A percentile compares a stretch with the other conserved stretches of the same genome.
Evolutionary conservation across 2,888 invertebrate genomes (phyloP).

Genomic region (Diarsia mendica): DNA sequence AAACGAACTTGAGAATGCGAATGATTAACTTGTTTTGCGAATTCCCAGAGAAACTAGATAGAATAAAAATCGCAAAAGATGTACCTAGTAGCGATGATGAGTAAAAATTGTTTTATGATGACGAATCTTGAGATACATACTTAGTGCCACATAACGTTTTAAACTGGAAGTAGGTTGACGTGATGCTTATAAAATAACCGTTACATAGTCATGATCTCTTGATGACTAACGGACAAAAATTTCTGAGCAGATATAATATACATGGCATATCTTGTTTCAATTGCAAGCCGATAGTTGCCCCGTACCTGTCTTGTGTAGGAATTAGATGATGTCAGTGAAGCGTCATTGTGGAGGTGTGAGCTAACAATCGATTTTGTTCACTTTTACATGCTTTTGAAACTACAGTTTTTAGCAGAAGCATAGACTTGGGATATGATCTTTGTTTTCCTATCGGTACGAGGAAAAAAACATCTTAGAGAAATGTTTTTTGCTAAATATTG

Average conservation of each 20-base stretch:
- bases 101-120: slow-evolving; percentile 32
- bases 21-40: slow-evolving; percentile 21
- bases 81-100: slow-evolving; percentile 18
- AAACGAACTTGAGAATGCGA: slow-evolving; percentile 13
- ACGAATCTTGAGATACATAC: slow-evolving; percentile 42
- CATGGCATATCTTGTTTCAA: slow-evolving; percentile 53
- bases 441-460: not conserved
- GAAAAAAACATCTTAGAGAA: not conserved
- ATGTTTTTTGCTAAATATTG: not conserved
- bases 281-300: slow-evolving; percentile 48
- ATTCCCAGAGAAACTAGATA: slow-evolving; percentile 10
- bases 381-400: slow-evolving; percentile 10
- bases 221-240: slow-evolving; percentile 60
- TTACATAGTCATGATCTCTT: slow-evolving; percentile 54
- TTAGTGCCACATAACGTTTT: slow-evolving; percentile 39
- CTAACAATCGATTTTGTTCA: slow-evolving; percentile 28
- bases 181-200: slow-evolving; percentile 61
- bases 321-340: slow-evolving; percentile 55
- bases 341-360: slow-evolving; percentile 49
- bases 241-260: slow-evolving; percentile 49
- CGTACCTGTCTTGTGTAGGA: slow-evolving; percentile 46
- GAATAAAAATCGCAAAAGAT: slow-evolving; percentile 1
- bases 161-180: slow-evolving; percentile 61
- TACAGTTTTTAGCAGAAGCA: not conserved
- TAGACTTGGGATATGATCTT: not conserved